Percentiles rank a stretch among this genome's conserved stretches.
Evolutionary conservation across 2,888 invertebrate species (phyloP).

Genomic region (Brachypalpus laphriformis): DNA sequence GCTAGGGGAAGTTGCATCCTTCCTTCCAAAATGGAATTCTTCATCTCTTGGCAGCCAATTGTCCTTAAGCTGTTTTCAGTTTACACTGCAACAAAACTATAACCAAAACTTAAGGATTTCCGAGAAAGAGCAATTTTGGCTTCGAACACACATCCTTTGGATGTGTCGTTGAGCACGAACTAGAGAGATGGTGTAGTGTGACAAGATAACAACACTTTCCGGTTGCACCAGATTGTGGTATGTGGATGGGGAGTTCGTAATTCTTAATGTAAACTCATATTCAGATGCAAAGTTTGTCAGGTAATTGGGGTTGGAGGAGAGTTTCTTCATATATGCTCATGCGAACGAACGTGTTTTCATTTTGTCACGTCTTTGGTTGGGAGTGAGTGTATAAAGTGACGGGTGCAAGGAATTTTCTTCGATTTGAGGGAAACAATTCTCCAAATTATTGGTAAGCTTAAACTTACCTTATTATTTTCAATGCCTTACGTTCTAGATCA

Average conservation of each 20-base stretch:
- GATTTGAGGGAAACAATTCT: background rate
- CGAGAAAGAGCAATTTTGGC: conserved; percentile 32
- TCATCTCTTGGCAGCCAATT: conserved; percentile 44
- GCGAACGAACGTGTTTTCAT: conserved; percentile 26
- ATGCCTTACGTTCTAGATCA: too few relatives aligned
- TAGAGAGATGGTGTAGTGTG: conserved; percentile 17
- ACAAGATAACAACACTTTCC: conserved; percentile 46
- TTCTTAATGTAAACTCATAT: conserved; percentile 40
- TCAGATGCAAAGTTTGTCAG: conserved; percentile 34
- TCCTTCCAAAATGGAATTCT: background rate
- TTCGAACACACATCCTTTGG: conserved; percentile 32
- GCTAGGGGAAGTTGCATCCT: conserved; percentile 36
- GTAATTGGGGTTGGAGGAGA: conserved; percentile 14
- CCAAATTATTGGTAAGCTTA: too few relatives aligned
- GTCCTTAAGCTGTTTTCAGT: conserved; percentile 65
- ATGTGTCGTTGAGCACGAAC: conserved; percentile 52
- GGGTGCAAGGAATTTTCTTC: background rate
- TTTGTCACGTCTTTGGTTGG: conserved; percentile 31
- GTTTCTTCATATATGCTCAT: background rate
- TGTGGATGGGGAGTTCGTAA: conserved; percentile 33
- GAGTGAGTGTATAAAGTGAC: background rate
- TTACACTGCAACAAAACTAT: conserved; percentile 23
- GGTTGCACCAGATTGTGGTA: background rate
- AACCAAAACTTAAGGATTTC: conserved; percentile 24
- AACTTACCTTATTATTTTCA: too few relatives aligned